Evolutionary conservation across 1,140 invertebrate species (phyloP), one percentile per base, ranked within the genome.

Genomic region (Drosophila kanapiae): DNA sequence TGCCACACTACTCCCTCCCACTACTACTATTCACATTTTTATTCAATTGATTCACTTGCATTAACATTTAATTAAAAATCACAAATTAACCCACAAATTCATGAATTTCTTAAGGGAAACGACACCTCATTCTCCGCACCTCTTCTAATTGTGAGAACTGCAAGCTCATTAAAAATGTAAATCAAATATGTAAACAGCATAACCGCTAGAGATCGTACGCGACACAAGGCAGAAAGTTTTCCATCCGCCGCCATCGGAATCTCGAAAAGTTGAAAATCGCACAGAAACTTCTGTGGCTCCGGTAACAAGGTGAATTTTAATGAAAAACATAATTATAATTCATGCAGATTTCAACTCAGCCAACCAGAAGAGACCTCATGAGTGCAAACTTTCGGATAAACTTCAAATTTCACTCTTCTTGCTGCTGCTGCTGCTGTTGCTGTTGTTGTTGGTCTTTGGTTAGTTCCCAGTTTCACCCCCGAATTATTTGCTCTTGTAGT

Each of bases 241-340:
- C 53, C 53, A 56, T 53, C 23, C 23, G 23, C 42, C 42, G 57
- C 62, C 67, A 54, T 64, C 54, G 11, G 72, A 74, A 81, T 78
- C 64, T 68, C 64, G 53, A 75, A 78, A 83, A 84, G 77, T 83
- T 77, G 64, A 87, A 77, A 80, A 78, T 87, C 78, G 57, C 75
- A 38, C 49, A 49, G 31, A 78, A 78, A 69, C 16, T 67, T 45
- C 35, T 40, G 23, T 23, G 23, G 23, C 23, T 23, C 37, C 37
- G 38, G 68, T 67, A 80, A 83, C 77, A 84, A 87, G 84, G 84
- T 87, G 84, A 87, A 87, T 87, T 87, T 87, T 88, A 87, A 87
- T 87, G 84, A 88, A 88, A 87, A 87, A 84, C 75, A 90, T 87
- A 87, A 87, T 88, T 87, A 87, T 88, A 84, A 87, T 87, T 88